phyloP scores from a whole-genome alignment of 2,797 vertebrate genomes.

The Parauchenoglanis punctatus region DNA sequence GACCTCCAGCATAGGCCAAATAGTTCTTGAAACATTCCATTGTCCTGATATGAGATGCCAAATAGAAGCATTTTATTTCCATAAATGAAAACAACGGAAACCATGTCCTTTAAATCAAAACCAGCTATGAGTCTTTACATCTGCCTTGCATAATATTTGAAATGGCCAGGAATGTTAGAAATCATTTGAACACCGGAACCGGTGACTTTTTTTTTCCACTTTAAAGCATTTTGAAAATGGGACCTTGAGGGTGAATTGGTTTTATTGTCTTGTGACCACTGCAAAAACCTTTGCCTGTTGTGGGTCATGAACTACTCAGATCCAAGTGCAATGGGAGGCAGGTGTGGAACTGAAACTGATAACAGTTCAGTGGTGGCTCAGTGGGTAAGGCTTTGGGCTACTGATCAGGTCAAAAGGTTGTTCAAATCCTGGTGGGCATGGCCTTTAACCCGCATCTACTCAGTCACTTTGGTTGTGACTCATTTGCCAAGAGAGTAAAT shows the following conservation, averaged over 20 bases:
- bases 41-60: not conserved
- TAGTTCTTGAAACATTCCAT: not conserved
- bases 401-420: not conserved
- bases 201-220: not conserved
- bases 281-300: not conserved
- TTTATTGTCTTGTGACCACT: not conserved
- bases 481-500: not conserved
- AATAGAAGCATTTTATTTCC: not conserved
- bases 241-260: not conserved
- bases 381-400: not conserved
- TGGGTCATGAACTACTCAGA: not conserved
- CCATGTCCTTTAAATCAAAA: not conserved
- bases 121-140: not conserved
- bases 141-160: not conserved
- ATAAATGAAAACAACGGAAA: not conserved
- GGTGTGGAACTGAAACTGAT: not conserved
- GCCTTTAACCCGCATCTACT: not conserved
- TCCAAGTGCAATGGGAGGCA: not conserved
- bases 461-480: not conserved
- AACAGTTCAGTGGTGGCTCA: not conserved
- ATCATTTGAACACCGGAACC: not conserved
- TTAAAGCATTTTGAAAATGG: not conserved
- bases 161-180: not conserved
- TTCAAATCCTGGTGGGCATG: not conserved
- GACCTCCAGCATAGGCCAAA: not conserved